Base-by-base conservation (phyloP, 2,888 invertebrate species). In the Volucella inflata region DNA sequence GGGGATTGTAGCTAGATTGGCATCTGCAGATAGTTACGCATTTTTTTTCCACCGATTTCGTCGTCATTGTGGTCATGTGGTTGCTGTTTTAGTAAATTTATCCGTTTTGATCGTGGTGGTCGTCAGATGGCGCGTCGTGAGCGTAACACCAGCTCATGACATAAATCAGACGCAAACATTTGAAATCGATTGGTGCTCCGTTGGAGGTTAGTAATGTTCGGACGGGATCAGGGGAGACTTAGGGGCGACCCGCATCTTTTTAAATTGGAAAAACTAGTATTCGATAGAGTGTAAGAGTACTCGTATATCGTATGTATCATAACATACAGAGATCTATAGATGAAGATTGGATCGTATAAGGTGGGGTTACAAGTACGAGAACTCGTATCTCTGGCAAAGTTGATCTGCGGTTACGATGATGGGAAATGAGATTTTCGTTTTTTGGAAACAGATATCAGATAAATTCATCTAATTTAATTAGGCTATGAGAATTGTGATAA, bases 11-110 rank as follows among this genome's bases (percentile, higher is more conserved):
- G 57, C 30, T 30, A 71, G 85, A 85, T 85, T 75, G 81, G 81
- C 85, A 85, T 85, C 81, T 81, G 85, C 72, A 57, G 81, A 85
- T 85, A 85, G 85, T 85, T 80, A 85, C 84, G 76, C 75, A 57
- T 84, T 68, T 70, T 75, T 80, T 72, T 79, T 50, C 30, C 30
- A 77, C 71, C 44, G 60, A 50, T 71, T 82, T 82, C 70, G 65
- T 76, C 76, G 80, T 68, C 16, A 44, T 42, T n/a, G 57, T 55
- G 21, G 50, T 30, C 40, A 44, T 75, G 64, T 38, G 2, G 57
- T 57, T 42, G 51, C 30, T 30, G 30, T 30, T 30, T 30, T 30
- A 30, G 30, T 30, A 30, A 30, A 30, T 30, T 30, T 30, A 30
- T 30, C 30, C 30, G 30, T 30, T 30, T 30, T 30, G 30, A 30